Evolutionary conservation across 2,888 invertebrate genomes (phyloP), one percentile per base, ranked within the genome.

Genomic region (Balanococcus diminutus): DNA sequence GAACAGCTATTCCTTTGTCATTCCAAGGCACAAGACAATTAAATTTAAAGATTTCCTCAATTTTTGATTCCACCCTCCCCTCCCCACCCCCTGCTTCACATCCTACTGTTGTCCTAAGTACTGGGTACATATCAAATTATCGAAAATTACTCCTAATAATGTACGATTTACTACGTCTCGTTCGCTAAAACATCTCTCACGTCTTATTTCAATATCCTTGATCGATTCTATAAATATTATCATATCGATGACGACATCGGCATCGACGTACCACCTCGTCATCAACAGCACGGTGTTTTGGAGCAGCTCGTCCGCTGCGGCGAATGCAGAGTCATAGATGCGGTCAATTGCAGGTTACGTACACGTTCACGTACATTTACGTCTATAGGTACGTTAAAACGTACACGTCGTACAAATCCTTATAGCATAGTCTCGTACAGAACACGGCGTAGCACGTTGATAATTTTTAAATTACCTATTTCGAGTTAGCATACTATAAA

Each of bases 381-480:
- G 14, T 22, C 1, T 4, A 46, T 46, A 46, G 5, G 36, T 36
- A 36, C 36, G 36, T 36, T 4, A 36, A 6, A 36, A n/a, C n/a
- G n/a, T 42, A 42, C 42, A 8, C 4, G 36, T 36, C 36, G 3
- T 8, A 36, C 36, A 36, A 36, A 36, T 8, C 36, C n/a, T n/a
- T 36, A 36, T 42, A 42, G 1, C 39, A 42, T 42, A 42, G n/a
- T n/a, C 39, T 46, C 46, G 46, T 46, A 46, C n/a, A 36, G 36
- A 19, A 56, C 22, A 9, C 11, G 25, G 16, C 28, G 67, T 28
- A 28, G 22, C 67, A 16, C 28, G 67, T 25, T 67, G 67, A 67
- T 67, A 67, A 67, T 67, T 67, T 28, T 67, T 14, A 67, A 67
- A 67, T 67, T 67, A 28, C 67, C 67, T 67, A 67, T 14, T 67